Percentiles rank a stretch among this genome's conserved stretches.
These are phyloP conservation scores for Loripinus fragilis DNA, from an alignment of 2,888 invertebrate genomes.

Conservation along the genomic window DNA sequence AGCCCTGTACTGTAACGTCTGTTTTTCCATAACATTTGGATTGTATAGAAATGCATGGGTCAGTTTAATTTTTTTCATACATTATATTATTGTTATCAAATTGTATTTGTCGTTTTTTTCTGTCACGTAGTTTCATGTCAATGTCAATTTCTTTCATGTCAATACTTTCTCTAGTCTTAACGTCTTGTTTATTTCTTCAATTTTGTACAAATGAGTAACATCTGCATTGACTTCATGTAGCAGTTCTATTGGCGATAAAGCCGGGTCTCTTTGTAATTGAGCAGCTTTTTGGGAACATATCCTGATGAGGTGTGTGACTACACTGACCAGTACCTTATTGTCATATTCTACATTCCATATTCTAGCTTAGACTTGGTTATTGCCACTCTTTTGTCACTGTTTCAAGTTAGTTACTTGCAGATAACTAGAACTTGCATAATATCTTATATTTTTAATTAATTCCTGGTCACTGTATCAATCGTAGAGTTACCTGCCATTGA, in stretches of 20 bases:
- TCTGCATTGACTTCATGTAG: background rate
- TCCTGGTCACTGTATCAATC: too few species aligned
- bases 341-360: constrained; percentile 24
- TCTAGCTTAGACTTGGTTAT: constrained; percentile 22
- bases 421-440: too few species aligned
- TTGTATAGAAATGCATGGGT: background rate
- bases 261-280: background rate
- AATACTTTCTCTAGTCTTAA: background rate
- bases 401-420: too few species aligned
- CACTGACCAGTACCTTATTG: constrained; percentile 23
- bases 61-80: background rate
- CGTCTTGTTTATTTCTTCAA: background rate
- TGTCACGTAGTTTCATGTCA: background rate
- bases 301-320: constrained; percentile 9
- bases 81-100: background rate
- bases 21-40: background rate
- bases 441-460: too few species aligned
- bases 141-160: background rate
- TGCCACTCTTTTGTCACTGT: too few species aligned
- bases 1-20: background rate
- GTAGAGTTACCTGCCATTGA: too few species aligned
- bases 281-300: constrained; percentile 4
- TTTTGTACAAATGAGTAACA: background rate
- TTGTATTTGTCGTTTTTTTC: background rate
- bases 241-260: background rate